A percentile compares a stretch with the other conserved stretches of the same genome.
Evolutionary conservation across 2,888 invertebrate species (phyloP).

Genomic region (Crematogaster levior): DNA sequence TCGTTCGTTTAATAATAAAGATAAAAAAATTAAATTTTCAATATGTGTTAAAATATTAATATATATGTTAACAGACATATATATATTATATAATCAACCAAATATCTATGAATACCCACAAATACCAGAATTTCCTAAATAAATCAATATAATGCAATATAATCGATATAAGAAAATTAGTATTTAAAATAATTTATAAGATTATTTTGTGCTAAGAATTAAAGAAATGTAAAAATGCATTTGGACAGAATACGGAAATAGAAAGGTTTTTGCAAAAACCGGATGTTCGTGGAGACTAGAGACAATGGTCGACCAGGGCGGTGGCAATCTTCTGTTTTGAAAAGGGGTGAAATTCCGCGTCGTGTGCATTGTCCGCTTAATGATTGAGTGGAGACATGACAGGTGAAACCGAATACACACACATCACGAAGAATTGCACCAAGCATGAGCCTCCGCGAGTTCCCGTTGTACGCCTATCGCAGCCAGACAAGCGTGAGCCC

Average conservation of each 20-base stretch:
- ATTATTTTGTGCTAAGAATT: not conserved
- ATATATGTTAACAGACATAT: not conserved
- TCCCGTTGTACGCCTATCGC: constrained; percentile 64
- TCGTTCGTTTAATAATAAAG: not conserved
- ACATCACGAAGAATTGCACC: constrained; percentile 59
- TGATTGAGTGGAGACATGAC: constrained; percentile 85
- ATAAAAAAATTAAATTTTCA: not conserved
- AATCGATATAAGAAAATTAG: not conserved
- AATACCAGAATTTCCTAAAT: not conserved
- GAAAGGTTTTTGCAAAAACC: constrained; percentile 72
- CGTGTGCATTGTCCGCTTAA: constrained; percentile 82
- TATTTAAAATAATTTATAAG: not conserved
- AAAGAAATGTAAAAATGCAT: not conserved
- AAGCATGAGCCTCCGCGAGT: constrained; percentile 36
- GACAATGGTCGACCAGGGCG: constrained; percentile 71
- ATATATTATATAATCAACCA: not conserved
- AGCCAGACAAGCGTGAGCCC: constrained; percentile 48
- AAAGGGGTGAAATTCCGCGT: constrained; percentile 77
- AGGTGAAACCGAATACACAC: constrained; percentile 84
- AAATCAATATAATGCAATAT: not conserved
- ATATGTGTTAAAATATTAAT: not conserved
- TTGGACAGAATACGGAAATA: constrained; percentile 54
- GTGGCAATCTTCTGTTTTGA: constrained; percentile 79
- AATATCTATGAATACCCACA: not conserved
- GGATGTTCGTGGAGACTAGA: constrained; percentile 68